Evolutionary conservation across 2,113 vertebrate genomes (phyloP), one percentile per base, ranked within the genome.

Genomic region (Apteryx owenii): DNA sequence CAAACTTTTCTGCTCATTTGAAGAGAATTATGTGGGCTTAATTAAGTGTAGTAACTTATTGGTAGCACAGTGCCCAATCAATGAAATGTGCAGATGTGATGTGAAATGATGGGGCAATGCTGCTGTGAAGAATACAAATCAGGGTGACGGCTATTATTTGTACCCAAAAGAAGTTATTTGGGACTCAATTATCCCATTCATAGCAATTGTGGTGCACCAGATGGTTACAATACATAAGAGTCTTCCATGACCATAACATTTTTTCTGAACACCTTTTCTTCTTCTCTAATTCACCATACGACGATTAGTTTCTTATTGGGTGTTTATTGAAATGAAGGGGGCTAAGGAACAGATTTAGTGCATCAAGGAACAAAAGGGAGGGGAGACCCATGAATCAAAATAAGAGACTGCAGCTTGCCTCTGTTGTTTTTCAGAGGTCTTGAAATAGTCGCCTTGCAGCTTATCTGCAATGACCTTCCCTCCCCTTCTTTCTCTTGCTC

Each of bases 21-120:
- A 98, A 98, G 98, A 98, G 98, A 98, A 98, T 98, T 98, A 98
- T 98, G 97, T 97, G 97, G 98, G 98, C 98, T 99, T 99, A 99
- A 99, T 99, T 98, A 98, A 99, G 98, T 99, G 98, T 99, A 98
- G 98, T 99, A 98, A 98, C 98, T 98, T 99, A 98, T 98, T 98
- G 98, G 98, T 98, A 98, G 98, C 97, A 84, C 98, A 86, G 90
- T 97, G 98, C 98, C 94, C 98, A 97, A 98, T 97, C 98, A 98
- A 98, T 96, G 98, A 97, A 97, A 98, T 91, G 98, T 98, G 98
- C 99, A 99, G 99, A 99, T 99, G 99, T 98, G 98, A 98, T 98
- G 98, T 98, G 98, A 99, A 98, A 98, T 98, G 97, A 98, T 95
- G 97, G 98, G 94, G 98, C 84, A 91, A 98, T 94, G 93, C 93